Percentiles rank a stretch among this genome's conserved stretches.
These are phyloP conservation scores for Limosa lapponica DNA, from an alignment of 2,797 vertebrate genomes.

Conservation along the genomic window DNA sequence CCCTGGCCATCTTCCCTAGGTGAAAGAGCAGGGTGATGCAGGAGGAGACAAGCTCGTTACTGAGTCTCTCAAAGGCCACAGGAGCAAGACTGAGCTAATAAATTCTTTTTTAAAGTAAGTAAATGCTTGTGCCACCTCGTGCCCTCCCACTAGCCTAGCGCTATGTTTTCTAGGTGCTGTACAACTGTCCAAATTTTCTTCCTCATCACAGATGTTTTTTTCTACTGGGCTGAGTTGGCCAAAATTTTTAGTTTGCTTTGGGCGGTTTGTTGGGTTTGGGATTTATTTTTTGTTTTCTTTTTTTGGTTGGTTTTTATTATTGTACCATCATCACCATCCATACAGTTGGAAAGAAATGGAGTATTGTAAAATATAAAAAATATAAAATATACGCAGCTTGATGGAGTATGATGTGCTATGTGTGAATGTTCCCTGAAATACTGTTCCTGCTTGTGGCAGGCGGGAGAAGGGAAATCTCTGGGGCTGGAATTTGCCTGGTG, in stretches of 20 bases:
- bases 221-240: no score
- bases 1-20: background rate
- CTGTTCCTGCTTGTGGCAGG: background rate
- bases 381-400: background rate
- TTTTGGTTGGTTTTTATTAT: fast-evolving
- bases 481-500: background rate
- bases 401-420: fast-evolving
- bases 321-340: background rate
- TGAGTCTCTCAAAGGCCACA: background rate
- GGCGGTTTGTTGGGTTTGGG: background rate
- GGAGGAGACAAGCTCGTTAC: background rate
- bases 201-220: background rate
- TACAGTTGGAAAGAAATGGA: background rate
- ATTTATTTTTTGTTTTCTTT: background rate
- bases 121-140: background rate
- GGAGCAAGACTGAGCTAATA: background rate
- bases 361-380: background rate
- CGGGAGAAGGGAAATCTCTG: background rate
- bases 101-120: background rate
- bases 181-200: background rate
- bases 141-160: background rate
- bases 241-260: background rate
- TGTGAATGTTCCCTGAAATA: background rate
- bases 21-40: background rate
- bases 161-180: background rate